Conservation (phyloP, 2,888 invertebrate genomes). For the Phanerotoma sp. region DNA sequence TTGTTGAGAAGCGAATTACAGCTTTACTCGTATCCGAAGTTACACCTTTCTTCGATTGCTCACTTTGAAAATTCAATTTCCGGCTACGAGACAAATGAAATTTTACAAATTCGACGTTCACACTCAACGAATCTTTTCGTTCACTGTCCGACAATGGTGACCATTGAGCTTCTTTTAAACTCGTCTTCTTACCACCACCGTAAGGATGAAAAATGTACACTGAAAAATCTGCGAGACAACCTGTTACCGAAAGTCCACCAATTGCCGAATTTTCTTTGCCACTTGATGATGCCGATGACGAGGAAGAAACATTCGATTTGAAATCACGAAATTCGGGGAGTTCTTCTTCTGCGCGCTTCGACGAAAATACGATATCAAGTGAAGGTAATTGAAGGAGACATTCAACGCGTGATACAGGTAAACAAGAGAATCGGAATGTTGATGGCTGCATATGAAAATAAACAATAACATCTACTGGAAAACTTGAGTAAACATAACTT, state of each 20-base stretch:
- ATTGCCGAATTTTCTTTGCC: slow-evolving; percentile 63
- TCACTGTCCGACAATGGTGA: slow-evolving; percentile 85
- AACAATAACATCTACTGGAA: slow-evolving; percentile 98
- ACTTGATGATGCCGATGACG: slow-evolving; percentile 9
- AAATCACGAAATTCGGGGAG: slow-evolving; percentile 51
- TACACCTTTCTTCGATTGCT: slow-evolving; percentile 52
- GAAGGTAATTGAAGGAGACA: slow-evolving; percentile 95
- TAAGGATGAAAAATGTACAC: slow-evolving; percentile 99
- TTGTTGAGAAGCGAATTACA: slow-evolving; percentile 92
- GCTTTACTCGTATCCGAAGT: slow-evolving; percentile 74
- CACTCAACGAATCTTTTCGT: slow-evolving; percentile 91
- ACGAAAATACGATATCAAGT: slow-evolving; percentile 96
- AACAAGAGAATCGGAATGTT: slow-evolving; percentile 89
- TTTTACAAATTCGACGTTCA: slow-evolving; percentile 96
- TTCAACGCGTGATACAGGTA: slow-evolving; percentile 93
- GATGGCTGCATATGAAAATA: slow-evolving; percentile 98
- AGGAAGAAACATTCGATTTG: slow-evolving; percentile 53
- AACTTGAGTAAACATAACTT: slow-evolving; percentile 83
- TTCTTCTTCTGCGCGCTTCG: slow-evolving; percentile 82
- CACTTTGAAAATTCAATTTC: slow-evolving; percentile 76
- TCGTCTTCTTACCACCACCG: slow-evolving; percentile 84
- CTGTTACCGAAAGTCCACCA: slow-evolving; percentile 91
- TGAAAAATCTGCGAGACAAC: slow-evolving; percentile 95
- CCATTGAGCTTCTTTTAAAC: slow-evolving; percentile 79
- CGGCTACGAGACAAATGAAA: slow-evolving; percentile 90